phyloP scores from a whole-genome alignment of 2,888 invertebrate species.

The Andrena fulva region DNA sequence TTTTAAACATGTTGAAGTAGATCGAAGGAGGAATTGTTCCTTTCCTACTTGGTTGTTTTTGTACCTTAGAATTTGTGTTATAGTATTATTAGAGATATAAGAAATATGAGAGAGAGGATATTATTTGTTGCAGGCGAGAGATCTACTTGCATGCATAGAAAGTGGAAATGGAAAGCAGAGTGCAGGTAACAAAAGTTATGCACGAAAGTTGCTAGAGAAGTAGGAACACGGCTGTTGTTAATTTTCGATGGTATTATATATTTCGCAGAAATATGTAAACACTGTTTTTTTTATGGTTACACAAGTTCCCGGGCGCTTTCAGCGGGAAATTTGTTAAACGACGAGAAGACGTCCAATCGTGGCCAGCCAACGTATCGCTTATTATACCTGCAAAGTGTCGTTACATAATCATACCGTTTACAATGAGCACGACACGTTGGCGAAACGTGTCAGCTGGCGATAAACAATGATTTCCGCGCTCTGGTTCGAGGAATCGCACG shows the following conservation, averaged over 20 bases:
- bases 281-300: neutral
- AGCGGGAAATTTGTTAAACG: conserved; percentile 54
- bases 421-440: conserved; percentile 62
- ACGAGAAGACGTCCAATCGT: conserved; percentile 54
- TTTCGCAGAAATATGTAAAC: conserved; percentile 15
- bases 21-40: too few species aligned
- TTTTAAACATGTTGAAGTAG: too few species aligned
- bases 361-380: conserved; percentile 48
- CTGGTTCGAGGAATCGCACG: conserved; percentile 55
- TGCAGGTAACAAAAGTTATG: neutral
- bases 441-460: conserved; percentile 70
- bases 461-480: conserved; percentile 75
- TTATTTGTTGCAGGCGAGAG: neutral
- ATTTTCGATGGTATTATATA: conserved; percentile 17
- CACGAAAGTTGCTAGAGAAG: neutral
- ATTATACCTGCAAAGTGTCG: conserved; percentile 58
- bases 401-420: conserved; percentile 72
- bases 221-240: neutral
- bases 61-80: too few species aligned
- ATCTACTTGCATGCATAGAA: neutral
- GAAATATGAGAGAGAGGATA: neutral
- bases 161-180: conserved; percentile 4
- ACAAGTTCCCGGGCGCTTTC: conserved; percentile 16
- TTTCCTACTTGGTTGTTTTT: too few species aligned
- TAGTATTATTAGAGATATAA: neutral